These are phyloP conservation scores for Datnioides undecimradiatus DNA, from an alignment of 2,113 vertebrate genomes.

Conservation along the genomic window DNA sequence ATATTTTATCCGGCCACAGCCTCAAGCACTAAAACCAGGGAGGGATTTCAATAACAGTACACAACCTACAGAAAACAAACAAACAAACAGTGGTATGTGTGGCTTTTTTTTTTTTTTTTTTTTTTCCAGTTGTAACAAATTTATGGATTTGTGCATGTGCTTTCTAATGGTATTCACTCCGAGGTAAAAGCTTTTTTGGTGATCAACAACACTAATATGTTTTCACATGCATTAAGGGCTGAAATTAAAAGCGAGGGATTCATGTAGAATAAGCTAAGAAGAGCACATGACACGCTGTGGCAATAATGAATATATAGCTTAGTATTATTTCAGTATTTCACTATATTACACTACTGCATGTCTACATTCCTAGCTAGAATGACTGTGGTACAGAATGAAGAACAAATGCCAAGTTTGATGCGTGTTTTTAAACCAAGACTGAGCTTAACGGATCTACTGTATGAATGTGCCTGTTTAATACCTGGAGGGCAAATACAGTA, in stretches of 20 bases:
- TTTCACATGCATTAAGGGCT: conserved; percentile 15
- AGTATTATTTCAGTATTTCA: not conserved
- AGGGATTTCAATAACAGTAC: conserved; percentile 27
- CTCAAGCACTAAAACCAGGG: conserved; percentile 24
- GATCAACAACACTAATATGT: conserved; percentile 45
- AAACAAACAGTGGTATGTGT: conserved; percentile 3
- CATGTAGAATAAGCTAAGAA: conserved; percentile 15
- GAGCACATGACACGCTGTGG: conserved; percentile 6
- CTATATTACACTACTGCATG: not conserved
- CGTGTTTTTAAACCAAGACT: not conserved
- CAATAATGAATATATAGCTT: conserved; percentile 11
- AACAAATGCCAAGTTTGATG: not conserved
- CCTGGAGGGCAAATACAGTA: conserved; percentile 80
- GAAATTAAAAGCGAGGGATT: conserved; percentile 22
- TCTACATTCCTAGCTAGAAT: not conserved
- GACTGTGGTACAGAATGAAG: not conserved
- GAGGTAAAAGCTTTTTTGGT: conserved; percentile 23
- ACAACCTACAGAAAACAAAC: conserved; percentile 2
- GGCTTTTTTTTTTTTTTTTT: conserved; percentile 24
- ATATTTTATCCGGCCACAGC: conserved; percentile 35
- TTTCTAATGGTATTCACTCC: conserved; percentile 40
- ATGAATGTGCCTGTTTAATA: conserved; percentile 55
- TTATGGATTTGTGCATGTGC: conserved; percentile 25
- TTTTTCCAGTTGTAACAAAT: conserved; percentile 28
- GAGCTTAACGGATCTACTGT: not conserved